phyloP scores from a whole-genome alignment of 2,888 invertebrate species.

The Anorthoa munda region DNA sequence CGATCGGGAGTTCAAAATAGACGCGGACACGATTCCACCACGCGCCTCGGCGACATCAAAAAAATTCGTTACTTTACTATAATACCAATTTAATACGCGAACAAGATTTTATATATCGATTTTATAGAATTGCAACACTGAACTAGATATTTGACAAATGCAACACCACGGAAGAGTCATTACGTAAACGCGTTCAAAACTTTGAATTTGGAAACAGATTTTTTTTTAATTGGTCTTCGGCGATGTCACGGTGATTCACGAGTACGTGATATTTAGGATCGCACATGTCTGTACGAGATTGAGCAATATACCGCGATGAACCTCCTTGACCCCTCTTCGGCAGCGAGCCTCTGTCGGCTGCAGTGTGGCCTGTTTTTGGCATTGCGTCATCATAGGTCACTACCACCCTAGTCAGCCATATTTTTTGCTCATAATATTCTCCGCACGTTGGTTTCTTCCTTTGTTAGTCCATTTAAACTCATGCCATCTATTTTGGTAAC shows the following conservation, averaged over 20 bases:
- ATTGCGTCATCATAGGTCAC: constrained; percentile 90
- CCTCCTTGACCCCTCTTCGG: constrained; percentile 86
- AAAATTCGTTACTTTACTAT: constrained; percentile 67
- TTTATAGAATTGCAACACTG: constrained; percentile 65
- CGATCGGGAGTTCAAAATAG: constrained; percentile 89
- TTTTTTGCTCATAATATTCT: constrained; percentile 89
- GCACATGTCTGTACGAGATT: constrained; percentile 77
- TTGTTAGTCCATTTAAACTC: constrained; percentile 86
- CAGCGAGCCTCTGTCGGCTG: constrained; percentile 73
- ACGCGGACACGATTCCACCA: constrained; percentile 82
- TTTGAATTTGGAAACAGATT: constrained; percentile 63
- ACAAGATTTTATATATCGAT: constrained; percentile 37
- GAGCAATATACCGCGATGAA: constrained; percentile 85
- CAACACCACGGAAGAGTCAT: constrained; percentile 66
- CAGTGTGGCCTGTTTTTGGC: constrained; percentile 88
- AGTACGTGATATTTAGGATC: constrained; percentile 70
- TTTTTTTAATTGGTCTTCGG: constrained; percentile 54
- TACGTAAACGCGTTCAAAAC: constrained; percentile 63
- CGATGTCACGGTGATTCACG: constrained; percentile 69
- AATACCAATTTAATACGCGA: constrained; percentile 46
- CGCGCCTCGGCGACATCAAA: constrained; percentile 78
- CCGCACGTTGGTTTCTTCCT: constrained; percentile 88
- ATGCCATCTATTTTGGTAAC: constrained; percentile 82
- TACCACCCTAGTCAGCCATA: constrained; percentile 86
- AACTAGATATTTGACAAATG: constrained; percentile 63